phyloP scores from a whole-genome alignment of 1,140 invertebrate genomes.

The Hylyphantes graminicola region DNA sequence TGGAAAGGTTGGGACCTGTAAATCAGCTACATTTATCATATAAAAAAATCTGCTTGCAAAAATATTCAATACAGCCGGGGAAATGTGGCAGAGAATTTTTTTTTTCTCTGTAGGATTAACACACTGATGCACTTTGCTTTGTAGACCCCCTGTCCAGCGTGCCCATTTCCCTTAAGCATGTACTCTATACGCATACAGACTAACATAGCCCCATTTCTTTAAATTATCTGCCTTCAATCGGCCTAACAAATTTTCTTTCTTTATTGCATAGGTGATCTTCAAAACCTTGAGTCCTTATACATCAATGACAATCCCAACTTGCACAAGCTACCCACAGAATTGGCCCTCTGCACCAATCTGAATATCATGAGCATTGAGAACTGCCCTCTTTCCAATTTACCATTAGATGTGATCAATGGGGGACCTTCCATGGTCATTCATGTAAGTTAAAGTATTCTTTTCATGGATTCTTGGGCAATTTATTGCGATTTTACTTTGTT shows the following conservation, averaged over 20 bases:
- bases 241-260: neutral
- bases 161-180: neutral
- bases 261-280: constrained; percentile 78
- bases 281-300: constrained; percentile 95
- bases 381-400: constrained; percentile 96
- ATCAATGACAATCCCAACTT: constrained; percentile 98
- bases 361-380: constrained; percentile 99
- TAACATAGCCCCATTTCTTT: too few relatives aligned
- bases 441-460: constrained; percentile 67
- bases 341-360: constrained; percentile 95
- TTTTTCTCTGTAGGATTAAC: too few relatives aligned
- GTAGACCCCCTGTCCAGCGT: too few relatives aligned
- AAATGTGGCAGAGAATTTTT: too few relatives aligned
- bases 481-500: neutral
- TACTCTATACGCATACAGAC: too few relatives aligned
- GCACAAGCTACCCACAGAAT: constrained; percentile 95
- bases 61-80: too few relatives aligned
- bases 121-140: too few relatives aligned
- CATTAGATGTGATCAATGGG: constrained; percentile 91
- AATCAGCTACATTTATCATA: too few relatives aligned
- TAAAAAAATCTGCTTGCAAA: too few relatives aligned
- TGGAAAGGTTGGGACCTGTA: too few relatives aligned
- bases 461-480: neutral
- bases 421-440: constrained; percentile 97
- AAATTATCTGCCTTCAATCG: too few relatives aligned